A percentile compares a stretch with the other conserved stretches of the same genome.
These are phyloP conservation scores for Rynchops niger DNA, from an alignment of 2,113 vertebrate species.

Conservation along the genomic window DNA sequence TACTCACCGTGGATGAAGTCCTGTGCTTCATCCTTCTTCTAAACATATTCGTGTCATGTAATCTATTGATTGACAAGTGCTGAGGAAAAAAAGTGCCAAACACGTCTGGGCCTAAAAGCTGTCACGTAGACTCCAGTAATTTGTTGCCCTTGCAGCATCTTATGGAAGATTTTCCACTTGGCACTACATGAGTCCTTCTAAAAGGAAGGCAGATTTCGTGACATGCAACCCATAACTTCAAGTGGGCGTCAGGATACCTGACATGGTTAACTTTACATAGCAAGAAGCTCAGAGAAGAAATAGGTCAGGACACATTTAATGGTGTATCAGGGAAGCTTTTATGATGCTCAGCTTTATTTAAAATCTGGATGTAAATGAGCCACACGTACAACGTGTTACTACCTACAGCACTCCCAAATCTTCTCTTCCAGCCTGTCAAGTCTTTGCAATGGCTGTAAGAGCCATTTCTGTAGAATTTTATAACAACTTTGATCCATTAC, in stretches of 20 bases:
- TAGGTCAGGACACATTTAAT: neutral
- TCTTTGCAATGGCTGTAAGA: neutral
- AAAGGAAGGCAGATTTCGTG: slow-evolving; percentile 4
- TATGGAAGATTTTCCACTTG: neutral
- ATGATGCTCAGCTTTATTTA: neutral
- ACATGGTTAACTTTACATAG: neutral
- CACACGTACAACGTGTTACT: neutral
- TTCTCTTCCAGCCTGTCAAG: neutral
- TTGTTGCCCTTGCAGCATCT: neutral
- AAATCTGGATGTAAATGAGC: neutral
- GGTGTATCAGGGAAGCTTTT: neutral
- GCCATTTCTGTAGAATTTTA: neutral
- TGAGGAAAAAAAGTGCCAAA: slow-evolving; percentile 16
- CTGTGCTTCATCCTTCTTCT: slow-evolving; percentile 18
- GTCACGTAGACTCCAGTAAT: neutral
- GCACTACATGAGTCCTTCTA: neutral
- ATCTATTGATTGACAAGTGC: slow-evolving; percentile 5
- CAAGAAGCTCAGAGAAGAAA: neutral
- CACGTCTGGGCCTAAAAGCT: neutral
- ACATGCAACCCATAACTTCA: neutral
- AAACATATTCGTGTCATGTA: neutral
- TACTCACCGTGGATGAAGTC: neutral
- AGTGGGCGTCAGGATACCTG: neutral
- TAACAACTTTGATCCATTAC: neutral
- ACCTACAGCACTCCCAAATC: neutral